Evolutionary conservation across 2,888 invertebrate genomes (phyloP).

Genomic region (Tenthredo notha): DNA sequence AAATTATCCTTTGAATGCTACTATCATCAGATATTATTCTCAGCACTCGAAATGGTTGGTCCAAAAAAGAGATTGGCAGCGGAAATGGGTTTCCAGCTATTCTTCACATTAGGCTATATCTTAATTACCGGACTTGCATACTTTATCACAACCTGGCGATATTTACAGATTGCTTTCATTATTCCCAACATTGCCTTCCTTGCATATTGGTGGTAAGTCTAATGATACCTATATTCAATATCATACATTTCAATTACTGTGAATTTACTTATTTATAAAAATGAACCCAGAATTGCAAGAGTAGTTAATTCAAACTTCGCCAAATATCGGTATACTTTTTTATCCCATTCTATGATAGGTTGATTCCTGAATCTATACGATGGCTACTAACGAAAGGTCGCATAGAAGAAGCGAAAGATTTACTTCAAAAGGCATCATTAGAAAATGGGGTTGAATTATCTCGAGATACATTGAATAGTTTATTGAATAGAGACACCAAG

Average conservation of each 20-base stretch:
- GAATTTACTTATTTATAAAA: too few relatives aligned
- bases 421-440: slow-evolving; percentile 83
- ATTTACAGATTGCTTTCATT: slow-evolving; percentile 85
- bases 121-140: slow-evolving; percentile 85
- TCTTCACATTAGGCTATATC: slow-evolving; percentile 87
- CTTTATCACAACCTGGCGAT: slow-evolving; percentile 85
- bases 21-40: slow-evolving; percentile 57
- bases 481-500: slow-evolving; percentile 79
- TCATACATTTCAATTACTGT: too few relatives aligned
- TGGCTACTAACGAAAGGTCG: slow-evolving; percentile 86
- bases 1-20: not conserved
- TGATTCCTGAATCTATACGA: slow-evolving; percentile 87
- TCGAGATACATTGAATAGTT: slow-evolving; percentile 79
- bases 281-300: too few relatives aligned
- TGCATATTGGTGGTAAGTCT: slow-evolving; percentile 84
- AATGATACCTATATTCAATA: not conserved
- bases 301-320: not conserved
- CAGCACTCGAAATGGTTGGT: slow-evolving; percentile 86
- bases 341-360: slow-evolving; percentile 73
- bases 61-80: slow-evolving; percentile 85
- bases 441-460: slow-evolving; percentile 84
- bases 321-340: not conserved
- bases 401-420: slow-evolving; percentile 82
- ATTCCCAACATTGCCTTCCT: slow-evolving; percentile 85
- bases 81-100: slow-evolving; percentile 87